Base-by-base conservation (phyloP, 2,113 vertebrate species). In the Anolis carolinensis region DNA sequence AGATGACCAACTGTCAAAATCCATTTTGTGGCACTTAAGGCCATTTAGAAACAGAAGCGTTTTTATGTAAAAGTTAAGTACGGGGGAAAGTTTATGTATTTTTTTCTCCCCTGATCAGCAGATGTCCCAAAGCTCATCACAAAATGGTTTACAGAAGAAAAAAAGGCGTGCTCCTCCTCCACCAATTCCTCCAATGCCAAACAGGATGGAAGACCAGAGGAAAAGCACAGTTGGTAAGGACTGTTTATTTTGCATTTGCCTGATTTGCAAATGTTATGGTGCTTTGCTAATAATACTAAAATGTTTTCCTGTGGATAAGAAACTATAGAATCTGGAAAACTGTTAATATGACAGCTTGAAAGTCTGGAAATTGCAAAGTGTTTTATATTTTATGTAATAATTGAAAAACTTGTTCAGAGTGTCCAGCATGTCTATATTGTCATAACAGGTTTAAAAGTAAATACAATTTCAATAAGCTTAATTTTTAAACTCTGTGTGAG, bases 131-230 rank as follows among this genome's bases (percentile, higher is more conserved):
- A 89, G 89, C 81, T 93, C 94, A 90, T 97, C 96, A 6, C 94
- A 96, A 44, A 94, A 93, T 0, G 94, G 96, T 87, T 93, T 96
- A 85, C 97, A 96, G 93, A 97, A 97, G 83, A 98, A 97, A 94
- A 99, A 99, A 94, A 96, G 98, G 27, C 97, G 97, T 89, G 98
- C 98, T 2, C 98, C 95, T 16, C 97, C 97, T 23, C 98, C 94
- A 92, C 98, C 95, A 79, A 95, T 91, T 85, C 94, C 95, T 3
- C 83, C 94, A 7, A 93, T 96, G 18, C 95, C 97, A 27, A 96
- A 94, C 76, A 98, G 96, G 89, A 90, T 93, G 44, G 97, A 98
- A 79, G 97, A 97, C 88, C 98, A 97, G 87, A 95, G 97, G 93
- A 97, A 97, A 95, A 98, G 97, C 86, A 91, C 96, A 82, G 95